Evolutionary conservation across 1,140 invertebrate genomes (phyloP), one percentile per base, ranked within the genome.

Genomic region (Chrysoperla carnea): DNA sequence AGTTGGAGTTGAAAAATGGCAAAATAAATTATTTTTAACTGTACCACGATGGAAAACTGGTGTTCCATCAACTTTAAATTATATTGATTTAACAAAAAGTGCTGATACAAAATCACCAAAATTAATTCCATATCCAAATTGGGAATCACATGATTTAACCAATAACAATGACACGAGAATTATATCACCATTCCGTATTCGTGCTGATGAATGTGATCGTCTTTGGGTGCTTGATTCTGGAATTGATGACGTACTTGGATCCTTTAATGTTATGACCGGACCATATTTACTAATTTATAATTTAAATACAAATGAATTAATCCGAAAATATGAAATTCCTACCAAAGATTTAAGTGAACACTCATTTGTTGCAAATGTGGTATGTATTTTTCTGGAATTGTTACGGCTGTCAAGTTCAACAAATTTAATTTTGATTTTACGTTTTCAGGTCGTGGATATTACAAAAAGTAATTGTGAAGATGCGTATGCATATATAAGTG

Each of bases 171-270:
- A 27, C 12, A 6, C 15, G 23, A 37, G 45, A 11, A 62, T 71
- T 6, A 54, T 68, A 6, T 70, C 67, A 8, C 55, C 62, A 0
- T 69, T 70, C 50, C 67, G 75, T 43, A 62, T 75, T 23, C 66
- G 69, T 46, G 67, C 77, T 11, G 81, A 84, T 56, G 62, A 63
- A 2, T 84, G 80, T 48, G 76, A 81, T 55, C 67, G 81, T 38
- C 61, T 84, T 8, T 84, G 81, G 81, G 76, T 76, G 23, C 64
- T 83, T 52, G 81, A 84, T 55, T 75, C 75, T 8, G 80, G 80
- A n/a, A 53, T 81, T 23, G 71, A 75, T 44, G 76, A 83, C 57
- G 78, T 83, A 55, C 60, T 77, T 36, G 79, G 73, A 51, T 60
- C 69, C 41, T 59, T 63, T 29, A 70, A 73, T 44, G 68, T 73